A percentile compares a stretch with the other conserved stretches of the same genome.
These are phyloP conservation scores for Corbicula japonica DNA, from an alignment of 2,888 invertebrate genomes.

Conservation along the genomic window DNA sequence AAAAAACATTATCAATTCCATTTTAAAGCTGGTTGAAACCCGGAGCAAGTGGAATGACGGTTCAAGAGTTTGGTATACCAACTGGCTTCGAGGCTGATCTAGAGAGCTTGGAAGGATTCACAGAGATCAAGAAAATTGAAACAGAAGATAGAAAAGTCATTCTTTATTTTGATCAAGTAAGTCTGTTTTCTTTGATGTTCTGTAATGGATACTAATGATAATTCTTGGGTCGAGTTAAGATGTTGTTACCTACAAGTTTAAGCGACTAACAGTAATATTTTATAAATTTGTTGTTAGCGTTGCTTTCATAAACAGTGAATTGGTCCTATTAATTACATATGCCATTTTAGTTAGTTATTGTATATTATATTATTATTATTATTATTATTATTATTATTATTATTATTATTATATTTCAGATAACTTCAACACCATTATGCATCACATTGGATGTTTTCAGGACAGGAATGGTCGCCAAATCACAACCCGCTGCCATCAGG, in stretches of 20 bases:
- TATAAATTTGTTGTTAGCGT: too few species aligned
- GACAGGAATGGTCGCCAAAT: conserved; percentile 79
- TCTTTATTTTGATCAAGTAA: conserved; percentile 87
- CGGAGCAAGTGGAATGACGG: conserved; percentile 85
- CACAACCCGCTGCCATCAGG: conserved; percentile 78
- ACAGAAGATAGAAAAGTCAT: conserved; percentile 86
- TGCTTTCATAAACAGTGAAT: too few species aligned
- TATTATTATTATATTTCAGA: conserved; percentile 54
- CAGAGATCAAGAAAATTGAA: conserved; percentile 85
- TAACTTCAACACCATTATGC: conserved; percentile 70
- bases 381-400: too few species aligned
- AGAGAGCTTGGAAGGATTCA: conserved; percentile 73
- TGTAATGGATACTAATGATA: too few species aligned
- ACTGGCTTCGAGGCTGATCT: conserved; percentile 83
- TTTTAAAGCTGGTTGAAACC: conserved; percentile 73
- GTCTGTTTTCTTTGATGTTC: neutral
- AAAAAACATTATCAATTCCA: too few species aligned
- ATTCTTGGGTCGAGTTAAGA: too few species aligned
- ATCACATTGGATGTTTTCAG: conserved; percentile 70
- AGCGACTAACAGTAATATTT: too few species aligned
- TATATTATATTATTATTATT: too few species aligned
- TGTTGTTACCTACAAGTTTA: too few species aligned
- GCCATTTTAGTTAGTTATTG: too few species aligned
- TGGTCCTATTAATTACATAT: too few species aligned
- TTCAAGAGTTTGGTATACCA: conserved; percentile 85